Base-by-base conservation (phyloP, 2,888 invertebrate genomes). In the Abscondita cerata region DNA sequence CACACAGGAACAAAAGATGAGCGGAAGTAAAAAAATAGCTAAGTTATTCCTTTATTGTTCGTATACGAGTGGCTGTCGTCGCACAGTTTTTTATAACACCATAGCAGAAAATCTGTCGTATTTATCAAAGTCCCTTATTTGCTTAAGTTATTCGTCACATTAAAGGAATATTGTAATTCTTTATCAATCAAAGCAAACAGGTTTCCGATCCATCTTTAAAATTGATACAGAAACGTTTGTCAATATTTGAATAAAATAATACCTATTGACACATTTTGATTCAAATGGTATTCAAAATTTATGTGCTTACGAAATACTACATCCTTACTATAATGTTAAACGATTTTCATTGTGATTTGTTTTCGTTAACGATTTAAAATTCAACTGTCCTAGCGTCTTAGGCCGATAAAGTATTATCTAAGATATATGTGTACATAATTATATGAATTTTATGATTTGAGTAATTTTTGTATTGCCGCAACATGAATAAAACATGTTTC, bases 41-140 rank as follows among this genome's bases (percentile, higher is more conserved):
- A 56, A 31, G 34, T 51, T 46, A 57, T 58, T 46, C 44, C 44
- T 51, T 40, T 48, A 68, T 66, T 60, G 55, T 63, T 52, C 52
- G 50, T 41, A 53, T 41, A 41, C 51, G 59, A 46, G 33, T 58
- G 12, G 40, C 64, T 44, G 16, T 51, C 58, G 55, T 60, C 56
- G 61, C 46, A 47, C 69, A 68, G 64, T 68, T 67, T 67, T 64
- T 65, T 66, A 70, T 69, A 68, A 70, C 64, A 72, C 69, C 68
- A 25, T 25, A 65, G 68, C 71, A 71, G 64, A 68, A 65, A 68
- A 53, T 64, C 52, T 56, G 52, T 53, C 53, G 58, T 64, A 65
- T 70, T 71, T 72, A 72, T 74, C 71, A 68, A 59, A 41, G 48
- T 64, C 56, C 58, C 65, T 68, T 68, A 67, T 71, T 72, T 70